Base-by-base conservation (phyloP, 2,113 vertebrate genomes). In the Copsychus sechellarum region DNA sequence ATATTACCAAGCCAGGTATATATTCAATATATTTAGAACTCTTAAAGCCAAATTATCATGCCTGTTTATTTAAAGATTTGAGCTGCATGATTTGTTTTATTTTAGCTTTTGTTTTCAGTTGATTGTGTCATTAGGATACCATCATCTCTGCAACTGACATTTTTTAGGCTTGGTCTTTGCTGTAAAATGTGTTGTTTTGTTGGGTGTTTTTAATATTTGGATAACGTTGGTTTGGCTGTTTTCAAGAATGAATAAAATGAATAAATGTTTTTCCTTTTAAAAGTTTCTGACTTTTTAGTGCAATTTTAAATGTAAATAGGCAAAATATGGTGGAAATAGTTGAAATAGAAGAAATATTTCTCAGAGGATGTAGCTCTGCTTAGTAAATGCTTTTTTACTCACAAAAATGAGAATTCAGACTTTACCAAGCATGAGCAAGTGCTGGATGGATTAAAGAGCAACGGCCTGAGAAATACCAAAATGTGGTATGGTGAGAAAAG, bases 211-310 rank as follows among this genome's bases (percentile, higher is more conserved):
- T 70, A 74, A 53, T 93, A 92, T 90, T 95, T 88, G 71, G 82
- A 82, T 95, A 47, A 92, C 66, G 79, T 88, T 82, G 66, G 48
- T 88, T 93, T 93, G 90, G 45, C 90, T 57, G 15, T 93, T 92
- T 93, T 77, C 66, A 93, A 77, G 71, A 67, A 94, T 47, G 71
- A 94, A 86, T 72, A 85, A 95, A 95, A 94, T 87, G 87, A 91
- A 85, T 88, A 94, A 93, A 96, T 88, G 93, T 92, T 96, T 93
- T 92, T 50, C 18, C 8, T 14, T 94, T 93, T 70, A 90, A 65
- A 93, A 36, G 36, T 93, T 96, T 62, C 33, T 86, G 85, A 77
- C 81, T 93, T 92, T 76, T 70, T 54, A 73, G 23, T 70, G 82
- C 62, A 70, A 47, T 86, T 96, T 69, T 47, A 90, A 95, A 82